Conservation (phyloP, 2,113 vertebrate species). For the Anseranas semipalmata region DNA sequence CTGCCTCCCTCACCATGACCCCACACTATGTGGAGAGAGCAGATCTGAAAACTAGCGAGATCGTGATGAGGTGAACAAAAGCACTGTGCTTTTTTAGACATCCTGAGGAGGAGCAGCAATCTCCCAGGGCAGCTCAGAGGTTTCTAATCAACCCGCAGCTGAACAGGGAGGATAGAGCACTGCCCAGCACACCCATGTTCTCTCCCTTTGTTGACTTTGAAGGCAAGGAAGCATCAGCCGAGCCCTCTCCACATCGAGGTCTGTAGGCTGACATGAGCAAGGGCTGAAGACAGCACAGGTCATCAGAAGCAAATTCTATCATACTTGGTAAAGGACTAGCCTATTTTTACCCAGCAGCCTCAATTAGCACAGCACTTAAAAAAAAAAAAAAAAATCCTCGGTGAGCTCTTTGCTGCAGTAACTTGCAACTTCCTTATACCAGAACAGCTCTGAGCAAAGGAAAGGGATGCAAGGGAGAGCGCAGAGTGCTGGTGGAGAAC, state of each 20-base stretch:
- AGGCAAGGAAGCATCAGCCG: not conserved
- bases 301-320: not conserved
- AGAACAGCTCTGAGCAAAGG: not conserved
- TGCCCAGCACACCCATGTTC: not conserved
- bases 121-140: not conserved
- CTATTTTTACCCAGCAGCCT: not conserved
- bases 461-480: not conserved
- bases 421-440: fast-evolving
- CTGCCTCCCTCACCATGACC: not conserved
- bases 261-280: not conserved
- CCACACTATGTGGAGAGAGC: fast-evolving
- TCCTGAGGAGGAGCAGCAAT: not conserved
- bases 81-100: fast-evolving
- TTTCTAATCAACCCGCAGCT: not conserved
- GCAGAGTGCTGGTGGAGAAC: not conserved
- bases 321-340: not conserved
- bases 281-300: not conserved
- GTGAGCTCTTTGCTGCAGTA: not conserved
- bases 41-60: not conserved
- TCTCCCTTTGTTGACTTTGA: not conserved
- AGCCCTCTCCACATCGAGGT: not conserved
- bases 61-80: not conserved
- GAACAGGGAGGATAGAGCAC: not conserved
- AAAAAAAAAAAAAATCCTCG: not conserved
- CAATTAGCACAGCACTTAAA: not conserved